Conservation (phyloP, 2,113 vertebrate genomes). For the Siniperca knerii region DNA sequence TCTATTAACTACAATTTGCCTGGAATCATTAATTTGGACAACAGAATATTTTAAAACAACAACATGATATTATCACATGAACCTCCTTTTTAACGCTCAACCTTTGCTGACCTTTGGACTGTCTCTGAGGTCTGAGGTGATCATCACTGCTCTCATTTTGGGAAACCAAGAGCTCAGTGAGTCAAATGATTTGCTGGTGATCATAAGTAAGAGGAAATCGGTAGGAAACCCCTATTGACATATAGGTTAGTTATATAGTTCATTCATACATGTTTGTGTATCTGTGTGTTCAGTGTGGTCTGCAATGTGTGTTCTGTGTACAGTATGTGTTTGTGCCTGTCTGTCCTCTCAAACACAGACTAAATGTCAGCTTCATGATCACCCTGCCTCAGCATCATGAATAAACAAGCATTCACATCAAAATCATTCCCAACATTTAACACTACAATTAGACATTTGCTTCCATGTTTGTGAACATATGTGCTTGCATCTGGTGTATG, state of each 20-base stretch:
- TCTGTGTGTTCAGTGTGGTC: neutral
- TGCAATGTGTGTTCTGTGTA: neutral
- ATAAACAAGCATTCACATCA: constrained; percentile 41
- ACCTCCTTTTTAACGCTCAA: neutral
- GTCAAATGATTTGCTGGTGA: constrained; percentile 3
- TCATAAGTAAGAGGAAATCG: neutral
- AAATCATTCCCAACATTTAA: neutral
- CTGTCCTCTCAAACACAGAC: neutral
- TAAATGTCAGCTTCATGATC: constrained; percentile 36
- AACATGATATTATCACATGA: neutral
- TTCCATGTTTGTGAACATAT: neutral
- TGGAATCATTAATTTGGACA: neutral
- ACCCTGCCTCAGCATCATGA: constrained; percentile 22
- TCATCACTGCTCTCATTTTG: neutral
- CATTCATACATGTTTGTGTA: neutral
- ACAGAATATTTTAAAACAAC: neutral
- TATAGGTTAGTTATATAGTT: too few species aligned
- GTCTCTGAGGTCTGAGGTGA: neutral
- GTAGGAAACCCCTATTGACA: neutral
- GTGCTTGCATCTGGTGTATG: neutral
- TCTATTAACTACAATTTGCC: neutral
- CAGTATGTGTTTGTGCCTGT: neutral
- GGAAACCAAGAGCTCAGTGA: neutral
- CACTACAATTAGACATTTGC: constrained; percentile 7
- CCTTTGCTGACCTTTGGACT: neutral